A percentile compares a stretch with the other conserved stretches of the same genome.
phyloP scores from a whole-genome alignment of 2,113 vertebrate species.

The Corythornis cristatus region DNA sequence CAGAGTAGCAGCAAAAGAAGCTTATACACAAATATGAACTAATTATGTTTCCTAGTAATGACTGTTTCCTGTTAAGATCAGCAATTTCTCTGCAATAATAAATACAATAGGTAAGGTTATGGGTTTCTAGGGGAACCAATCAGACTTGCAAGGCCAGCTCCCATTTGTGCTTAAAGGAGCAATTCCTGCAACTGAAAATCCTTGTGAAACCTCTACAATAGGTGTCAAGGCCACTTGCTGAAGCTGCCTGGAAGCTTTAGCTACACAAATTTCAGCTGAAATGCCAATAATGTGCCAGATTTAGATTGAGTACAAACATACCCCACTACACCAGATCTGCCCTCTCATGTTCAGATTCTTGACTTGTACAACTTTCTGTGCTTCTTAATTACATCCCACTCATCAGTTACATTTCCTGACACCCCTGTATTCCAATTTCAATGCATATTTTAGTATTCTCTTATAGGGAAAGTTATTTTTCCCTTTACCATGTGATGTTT shows the following conservation, averaged over 20 bases:
- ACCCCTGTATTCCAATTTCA: neutral
- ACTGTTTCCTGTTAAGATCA: neutral
- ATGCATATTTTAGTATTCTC: neutral
- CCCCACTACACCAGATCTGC: neutral
- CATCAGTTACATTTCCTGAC: neutral
- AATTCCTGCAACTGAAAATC: neutral
- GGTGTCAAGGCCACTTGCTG: accelerated
- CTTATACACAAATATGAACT: neutral
- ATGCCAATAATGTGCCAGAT: neutral
- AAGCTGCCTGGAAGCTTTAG: neutral
- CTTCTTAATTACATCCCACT: neutral
- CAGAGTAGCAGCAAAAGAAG: neutral
- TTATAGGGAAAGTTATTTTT: neutral
- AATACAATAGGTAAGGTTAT: neutral
- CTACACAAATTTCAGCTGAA: neutral
- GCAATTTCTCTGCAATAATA: neutral
- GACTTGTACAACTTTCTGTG: neutral
- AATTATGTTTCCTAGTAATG: neutral
- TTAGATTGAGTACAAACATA: neutral
- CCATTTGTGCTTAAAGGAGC: neutral
- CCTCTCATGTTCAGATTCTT: neutral
- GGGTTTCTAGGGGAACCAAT: neutral
- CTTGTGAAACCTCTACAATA: neutral
- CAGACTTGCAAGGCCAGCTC: neutral
- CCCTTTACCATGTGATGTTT: neutral